Percentiles rank a stretch among this genome's conserved stretches.
phyloP scores from a whole-genome alignment of 2,888 invertebrate genomes.

The Elegia similella region DNA sequence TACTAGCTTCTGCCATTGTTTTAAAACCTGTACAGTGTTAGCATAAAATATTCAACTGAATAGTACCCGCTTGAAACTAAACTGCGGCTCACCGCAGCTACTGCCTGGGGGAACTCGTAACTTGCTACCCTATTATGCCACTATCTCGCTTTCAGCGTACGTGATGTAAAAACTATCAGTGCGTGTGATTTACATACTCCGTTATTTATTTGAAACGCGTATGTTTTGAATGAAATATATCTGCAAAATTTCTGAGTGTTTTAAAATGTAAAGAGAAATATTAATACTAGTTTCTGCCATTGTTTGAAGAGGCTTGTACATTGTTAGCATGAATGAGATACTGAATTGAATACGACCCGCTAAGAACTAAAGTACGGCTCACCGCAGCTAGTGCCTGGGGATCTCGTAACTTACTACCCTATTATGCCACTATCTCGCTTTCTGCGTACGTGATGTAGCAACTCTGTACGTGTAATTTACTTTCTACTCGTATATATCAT shows the following conservation, averaged over 20 bases:
- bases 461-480: constrained; percentile 43
- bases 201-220: no score
- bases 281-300: not conserved
- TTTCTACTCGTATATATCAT: no score
- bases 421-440: constrained; percentile 59
- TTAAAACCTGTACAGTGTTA: not conserved
- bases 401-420: constrained; percentile 48
- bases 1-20: not conserved
- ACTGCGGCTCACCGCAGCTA: constrained; percentile 52
- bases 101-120: constrained; percentile 48
- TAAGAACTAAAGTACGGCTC: constrained; percentile 51
- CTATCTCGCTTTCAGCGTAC: constrained; percentile 50
- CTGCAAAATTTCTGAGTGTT: no score
- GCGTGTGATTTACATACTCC: constrained; percentile 36
- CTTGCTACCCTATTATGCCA: constrained; percentile 56
- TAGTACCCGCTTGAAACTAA: constrained; percentile 44
- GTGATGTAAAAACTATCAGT: constrained; percentile 48
- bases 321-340: constrained; percentile 20
- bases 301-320: not conserved
- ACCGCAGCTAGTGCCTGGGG: constrained; percentile 51
- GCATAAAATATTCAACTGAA: constrained; percentile 40
- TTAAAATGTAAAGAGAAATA: not conserved
- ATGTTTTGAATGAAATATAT: no score
- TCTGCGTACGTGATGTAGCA: constrained; percentile 50
- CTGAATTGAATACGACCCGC: constrained; percentile 44